A percentile compares a stretch with the other conserved stretches of the same genome.
Conservation (phyloP, 2,888 invertebrate species). For the Drepana falcataria region DNA sequence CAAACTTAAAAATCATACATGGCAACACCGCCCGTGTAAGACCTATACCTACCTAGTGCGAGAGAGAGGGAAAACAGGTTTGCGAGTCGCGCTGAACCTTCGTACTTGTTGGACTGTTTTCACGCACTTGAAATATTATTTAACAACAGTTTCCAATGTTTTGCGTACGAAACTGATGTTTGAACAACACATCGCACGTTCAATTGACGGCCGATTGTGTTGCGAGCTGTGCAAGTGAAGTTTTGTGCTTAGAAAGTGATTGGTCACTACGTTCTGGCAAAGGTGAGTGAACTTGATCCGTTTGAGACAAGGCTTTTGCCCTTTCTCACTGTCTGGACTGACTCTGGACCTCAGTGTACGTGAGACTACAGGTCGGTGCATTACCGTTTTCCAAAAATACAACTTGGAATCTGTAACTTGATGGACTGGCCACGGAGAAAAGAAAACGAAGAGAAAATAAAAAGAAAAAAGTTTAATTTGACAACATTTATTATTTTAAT, state of each 20-base stretch:
- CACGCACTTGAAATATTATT: conserved; percentile 51
- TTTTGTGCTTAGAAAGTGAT: conserved; percentile 40
- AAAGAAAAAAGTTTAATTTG: no score
- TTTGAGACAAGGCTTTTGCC: conserved; percentile 45
- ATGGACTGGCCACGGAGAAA: no score
- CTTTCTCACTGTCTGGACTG: conserved; percentile 35
- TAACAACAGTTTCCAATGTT: conserved; percentile 54
- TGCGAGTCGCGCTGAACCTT: conserved; percentile 46
- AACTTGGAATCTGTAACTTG: not conserved
- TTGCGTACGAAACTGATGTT: conserved; percentile 40
- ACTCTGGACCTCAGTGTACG: conserved; percentile 19
- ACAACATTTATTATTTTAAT: no score
- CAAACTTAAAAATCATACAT: conserved; percentile 19
- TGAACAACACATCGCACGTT: conserved; percentile 31
- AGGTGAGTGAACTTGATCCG: conserved; percentile 62
- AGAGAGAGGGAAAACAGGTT: conserved; percentile 63
- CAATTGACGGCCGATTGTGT: conserved; percentile 14
- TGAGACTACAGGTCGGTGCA: not conserved
- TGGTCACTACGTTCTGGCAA: conserved; percentile 26
- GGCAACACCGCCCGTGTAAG: conserved; percentile 43
- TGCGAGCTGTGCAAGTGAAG: conserved; percentile 26
- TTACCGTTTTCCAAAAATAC: not conserved
- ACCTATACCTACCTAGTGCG: conserved; percentile 30
- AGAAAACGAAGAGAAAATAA: no score
- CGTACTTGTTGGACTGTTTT: conserved; percentile 47